A percentile compares a stretch with the other conserved stretches of the same genome.
Conservation (phyloP, 2,888 invertebrate species). For the Ectemnius cavifrons region DNA sequence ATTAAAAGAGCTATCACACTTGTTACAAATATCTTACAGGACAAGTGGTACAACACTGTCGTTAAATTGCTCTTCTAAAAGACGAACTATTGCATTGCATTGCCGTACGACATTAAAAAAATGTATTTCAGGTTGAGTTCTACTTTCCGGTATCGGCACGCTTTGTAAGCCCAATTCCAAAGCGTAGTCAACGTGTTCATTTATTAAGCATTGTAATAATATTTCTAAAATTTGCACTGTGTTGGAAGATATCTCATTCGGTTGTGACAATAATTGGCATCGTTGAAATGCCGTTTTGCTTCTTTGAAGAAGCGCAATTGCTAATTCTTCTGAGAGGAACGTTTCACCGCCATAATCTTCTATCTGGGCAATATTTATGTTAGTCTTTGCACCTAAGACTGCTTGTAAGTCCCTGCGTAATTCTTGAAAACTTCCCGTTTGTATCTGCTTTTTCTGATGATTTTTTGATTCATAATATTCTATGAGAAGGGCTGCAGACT, state of each 20-base stretch:
- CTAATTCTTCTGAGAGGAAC: constrained; percentile 96
- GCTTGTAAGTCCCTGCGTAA: constrained; percentile 95
- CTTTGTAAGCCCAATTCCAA: constrained; percentile 94
- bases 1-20: constrained; percentile 3
- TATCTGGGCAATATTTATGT: constrained; percentile 95
- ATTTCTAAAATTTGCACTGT: constrained; percentile 91
- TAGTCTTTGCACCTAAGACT: constrained; percentile 92
- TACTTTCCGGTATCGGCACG: constrained; percentile 93
- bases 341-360: constrained; percentile 99
- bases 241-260: constrained; percentile 87
- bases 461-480: constrained; percentile 95
- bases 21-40: constrained; percentile 81
- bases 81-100: constrained; percentile 94
- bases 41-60: constrained; percentile 94
- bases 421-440: constrained; percentile 95
- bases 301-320: constrained; percentile 93
- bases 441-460: constrained; percentile 96
- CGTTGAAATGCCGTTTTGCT: constrained; percentile 93
- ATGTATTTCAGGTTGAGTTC: constrained; percentile 90
- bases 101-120: constrained; percentile 96
- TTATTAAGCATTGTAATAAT: constrained; percentile 89
- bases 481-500: constrained; percentile 86
- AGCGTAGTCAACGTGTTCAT: constrained; percentile 98
- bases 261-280: constrained; percentile 90
- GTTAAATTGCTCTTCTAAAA: constrained; percentile 95